A percentile compares a stretch with the other conserved stretches of the same genome.
Evolutionary conservation across 2,797 vertebrate genomes (phyloP).

Genomic region (Gymnothorax javanicus): DNA sequence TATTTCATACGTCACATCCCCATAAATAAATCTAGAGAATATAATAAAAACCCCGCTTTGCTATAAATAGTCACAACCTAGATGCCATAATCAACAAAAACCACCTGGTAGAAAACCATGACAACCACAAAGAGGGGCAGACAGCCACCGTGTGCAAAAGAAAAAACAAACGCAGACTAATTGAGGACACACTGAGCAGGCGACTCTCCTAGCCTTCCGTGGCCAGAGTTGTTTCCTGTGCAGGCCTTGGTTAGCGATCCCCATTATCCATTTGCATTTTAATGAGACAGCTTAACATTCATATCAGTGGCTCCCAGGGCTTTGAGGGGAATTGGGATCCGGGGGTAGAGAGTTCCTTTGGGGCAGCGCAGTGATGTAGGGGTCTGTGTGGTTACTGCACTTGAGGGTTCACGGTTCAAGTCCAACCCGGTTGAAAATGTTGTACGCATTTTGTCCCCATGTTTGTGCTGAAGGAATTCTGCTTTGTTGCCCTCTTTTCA

Average conservation of each 20-base stretch:
- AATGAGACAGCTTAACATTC: neutral
- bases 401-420: too few species aligned
- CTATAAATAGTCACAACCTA: neutral
- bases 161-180: neutral
- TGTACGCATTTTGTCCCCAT: too few species aligned
- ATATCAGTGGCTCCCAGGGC: neutral
- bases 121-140: neutral
- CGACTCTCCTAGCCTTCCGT: neutral
- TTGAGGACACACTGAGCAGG: neutral
- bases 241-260: neutral
- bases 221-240: neutral
- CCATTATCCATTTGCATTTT: constrained; percentile 28
- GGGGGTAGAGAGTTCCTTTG: neutral
- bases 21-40: neutral
- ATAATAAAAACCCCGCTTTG: neutral
- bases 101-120: neutral
- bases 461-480: too few species aligned
- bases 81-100: neutral
- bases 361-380: neutral
- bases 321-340: neutral
- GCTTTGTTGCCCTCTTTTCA: too few species aligned
- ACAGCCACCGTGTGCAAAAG: neutral
- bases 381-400: too few species aligned
- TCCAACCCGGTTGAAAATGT: too few species aligned
- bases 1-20: neutral